phyloP scores from a whole-genome alignment of 2,797 vertebrate species.

The Chrosomus eos region DNA sequence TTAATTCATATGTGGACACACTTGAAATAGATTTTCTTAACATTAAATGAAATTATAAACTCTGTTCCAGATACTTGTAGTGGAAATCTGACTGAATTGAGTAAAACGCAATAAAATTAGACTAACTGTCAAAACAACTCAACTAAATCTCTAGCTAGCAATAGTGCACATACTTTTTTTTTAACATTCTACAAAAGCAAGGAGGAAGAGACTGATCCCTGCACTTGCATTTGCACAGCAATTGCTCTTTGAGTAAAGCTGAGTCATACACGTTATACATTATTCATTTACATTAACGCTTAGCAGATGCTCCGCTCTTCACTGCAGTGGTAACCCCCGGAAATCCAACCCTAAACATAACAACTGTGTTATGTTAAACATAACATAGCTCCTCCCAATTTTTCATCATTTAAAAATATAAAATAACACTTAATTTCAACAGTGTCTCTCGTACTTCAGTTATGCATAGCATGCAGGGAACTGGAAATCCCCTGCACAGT shows the following conservation, averaged over 20 bases:
- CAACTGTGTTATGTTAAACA: too few species aligned
- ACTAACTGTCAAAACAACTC: background rate
- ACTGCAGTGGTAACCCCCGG: background rate
- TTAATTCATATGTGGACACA: background rate
- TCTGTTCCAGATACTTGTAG: background rate
- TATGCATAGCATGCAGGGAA: background rate
- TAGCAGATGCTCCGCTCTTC: background rate
- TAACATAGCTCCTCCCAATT: background rate
- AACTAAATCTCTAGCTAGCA: background rate
- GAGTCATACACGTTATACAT: background rate
- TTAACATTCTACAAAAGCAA: background rate
- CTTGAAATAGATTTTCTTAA: background rate
- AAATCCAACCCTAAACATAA: conserved; percentile 10
- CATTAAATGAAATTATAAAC: background rate
- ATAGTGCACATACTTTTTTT: background rate
- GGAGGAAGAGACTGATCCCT: background rate
- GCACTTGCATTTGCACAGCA: background rate
- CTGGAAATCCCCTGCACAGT: conserved; percentile 8
- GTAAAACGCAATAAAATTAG: background rate
- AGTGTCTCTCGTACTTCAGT: background rate
- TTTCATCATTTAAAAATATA: background rate
- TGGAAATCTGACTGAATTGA: background rate
- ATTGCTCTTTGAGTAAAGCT: background rate
- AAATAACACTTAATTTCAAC: conserved; percentile 7
- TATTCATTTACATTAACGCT: background rate